phyloP scores from a whole-genome alignment of 2,888 invertebrate species.

The Morpho deidamia region DNA sequence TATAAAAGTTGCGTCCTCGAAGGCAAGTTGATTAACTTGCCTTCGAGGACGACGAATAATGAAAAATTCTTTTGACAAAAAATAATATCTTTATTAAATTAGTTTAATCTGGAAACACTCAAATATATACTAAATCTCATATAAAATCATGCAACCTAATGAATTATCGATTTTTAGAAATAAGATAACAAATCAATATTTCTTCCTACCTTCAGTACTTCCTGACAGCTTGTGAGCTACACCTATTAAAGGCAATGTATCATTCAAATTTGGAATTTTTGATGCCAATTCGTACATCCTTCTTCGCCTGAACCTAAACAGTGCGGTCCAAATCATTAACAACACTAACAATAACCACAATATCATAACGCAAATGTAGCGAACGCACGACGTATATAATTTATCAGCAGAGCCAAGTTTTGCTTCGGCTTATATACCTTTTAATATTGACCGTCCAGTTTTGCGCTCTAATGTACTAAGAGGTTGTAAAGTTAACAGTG shows the following conservation, averaged over 20 bases:
- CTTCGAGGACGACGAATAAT: no score
- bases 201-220: constrained; percentile 48
- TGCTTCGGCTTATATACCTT: constrained; percentile 27
- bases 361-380: constrained; percentile 37
- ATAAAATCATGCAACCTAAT: no score
- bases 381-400: background rate
- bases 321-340: constrained; percentile 34
- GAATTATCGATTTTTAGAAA: no score
- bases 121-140: no score
- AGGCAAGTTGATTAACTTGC: no score
- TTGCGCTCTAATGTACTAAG: constrained; percentile 34
- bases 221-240: constrained; percentile 44
- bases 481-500: constrained; percentile 45
- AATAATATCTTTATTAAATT: no score
- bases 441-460: constrained; percentile 33
- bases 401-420: no score
- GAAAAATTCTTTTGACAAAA: no score
- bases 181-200: no score
- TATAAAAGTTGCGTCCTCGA: no score
- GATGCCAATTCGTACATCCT: constrained; percentile 49
- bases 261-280: constrained; percentile 30
- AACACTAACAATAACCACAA: constrained; percentile 37
- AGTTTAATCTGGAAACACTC: no score
- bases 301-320: constrained; percentile 45
- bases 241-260: constrained; percentile 46